Base-by-base conservation (phyloP, 2,888 invertebrate species). In the Ditula angustiorana region DNA sequence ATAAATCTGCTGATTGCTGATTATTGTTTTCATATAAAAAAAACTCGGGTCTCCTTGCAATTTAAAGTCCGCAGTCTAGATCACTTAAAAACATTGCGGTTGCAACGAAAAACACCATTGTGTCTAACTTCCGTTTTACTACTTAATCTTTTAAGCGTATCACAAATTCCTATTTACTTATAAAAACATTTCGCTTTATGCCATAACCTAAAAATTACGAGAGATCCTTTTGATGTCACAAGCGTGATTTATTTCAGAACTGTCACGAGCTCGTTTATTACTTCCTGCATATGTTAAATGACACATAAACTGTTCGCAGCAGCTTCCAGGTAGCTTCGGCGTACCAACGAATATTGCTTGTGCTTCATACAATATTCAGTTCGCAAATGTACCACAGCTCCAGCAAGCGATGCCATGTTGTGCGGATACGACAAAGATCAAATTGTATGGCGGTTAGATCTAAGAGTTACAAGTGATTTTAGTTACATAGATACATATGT, bases 361-460 rank as follows among this genome's bases (percentile, higher is more conserved):
- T 41, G 49, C 62, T 62, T 62, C 56, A 62, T 62, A 57, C 49
- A 62, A 62, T 62, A 62, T 62, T 56, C 62, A 62, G 62, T 19
- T 50, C 30, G 30, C 41, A 62, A 62, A 57, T 50, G 49, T 62
- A 30, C 44, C 41, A 57, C 23, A 19, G 53, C 28, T 24, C 13
- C 37, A 21, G 30, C 62, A 50, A 30, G 62, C 56, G 41, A 53
- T 46, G 61, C n/a, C n/a, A n/a, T n/a, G n/a, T n/a, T n/a, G 33
- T 56, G 41, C 16, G 53, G 61, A 19, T 41, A 1, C n/a, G 33
- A 5, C 37, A n/a, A n/a, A 41, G 16, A 41, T 49, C 37, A 30
- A 4, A 30, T 41, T 56, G 44, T 49, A 23, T 62, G 37, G 37
- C 24, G 41, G 50, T 30, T 19, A 19, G 10, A 19, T 8, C 19